These are phyloP conservation scores for Siniperca knerii DNA, from an alignment of 2,113 vertebrate genomes.

Conservation along the genomic window DNA sequence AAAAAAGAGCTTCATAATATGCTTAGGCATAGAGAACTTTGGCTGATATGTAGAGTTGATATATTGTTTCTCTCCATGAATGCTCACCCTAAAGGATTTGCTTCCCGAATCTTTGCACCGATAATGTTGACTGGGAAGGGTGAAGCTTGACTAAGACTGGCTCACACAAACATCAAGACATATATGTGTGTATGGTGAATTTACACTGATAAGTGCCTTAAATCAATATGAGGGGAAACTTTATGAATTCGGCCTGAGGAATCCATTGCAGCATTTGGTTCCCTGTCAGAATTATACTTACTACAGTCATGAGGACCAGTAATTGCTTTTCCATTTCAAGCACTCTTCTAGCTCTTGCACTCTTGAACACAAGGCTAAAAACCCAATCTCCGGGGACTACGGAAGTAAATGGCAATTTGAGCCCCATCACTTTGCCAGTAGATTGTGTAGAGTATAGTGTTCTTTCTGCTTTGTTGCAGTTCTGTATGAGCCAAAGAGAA, in stretches of 20 bases:
- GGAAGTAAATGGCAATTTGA: conserved; percentile 74
- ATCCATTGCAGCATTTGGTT: conserved; percentile 36
- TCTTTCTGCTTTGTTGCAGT: conserved; percentile 62
- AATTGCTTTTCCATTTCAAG: conserved; percentile 72
- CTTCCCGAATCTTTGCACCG: neutral
- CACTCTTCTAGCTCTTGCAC: conserved; percentile 64
- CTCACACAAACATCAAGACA: neutral
- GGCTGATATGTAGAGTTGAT: too few relatives aligned
- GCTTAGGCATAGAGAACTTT: neutral
- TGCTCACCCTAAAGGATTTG: neutral
- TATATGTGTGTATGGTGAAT: neutral
- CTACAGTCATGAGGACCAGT: conserved; percentile 58
- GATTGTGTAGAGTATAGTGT: conserved; percentile 69
- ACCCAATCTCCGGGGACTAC: conserved; percentile 65
- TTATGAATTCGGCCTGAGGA: conserved; percentile 43
- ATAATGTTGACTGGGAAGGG: neutral
- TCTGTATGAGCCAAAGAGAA: conserved; percentile 43
- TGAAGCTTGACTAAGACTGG: neutral
- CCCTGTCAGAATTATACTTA: conserved; percentile 52
- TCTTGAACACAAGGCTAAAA: conserved; percentile 72
- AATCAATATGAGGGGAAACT: conserved; percentile 53
- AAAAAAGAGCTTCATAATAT: neutral
- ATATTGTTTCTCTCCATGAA: neutral
- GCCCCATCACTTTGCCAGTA: conserved; percentile 67
- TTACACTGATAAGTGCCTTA: conserved; percentile 22